Conservation (phyloP, 2,113 vertebrate genomes). For the Salvator merianae region DNA sequence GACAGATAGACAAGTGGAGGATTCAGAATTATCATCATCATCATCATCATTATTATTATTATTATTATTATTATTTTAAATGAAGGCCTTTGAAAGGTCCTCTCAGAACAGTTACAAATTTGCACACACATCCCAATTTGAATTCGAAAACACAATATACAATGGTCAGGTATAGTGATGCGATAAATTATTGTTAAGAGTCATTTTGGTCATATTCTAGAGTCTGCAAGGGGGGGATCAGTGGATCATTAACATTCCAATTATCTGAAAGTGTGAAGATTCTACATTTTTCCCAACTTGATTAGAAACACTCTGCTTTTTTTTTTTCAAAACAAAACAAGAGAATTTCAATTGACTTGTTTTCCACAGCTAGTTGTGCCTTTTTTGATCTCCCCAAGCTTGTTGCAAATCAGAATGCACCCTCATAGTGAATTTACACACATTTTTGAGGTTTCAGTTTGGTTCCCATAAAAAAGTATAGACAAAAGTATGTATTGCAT, state of each 20-base stretch:
- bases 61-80: neutral
- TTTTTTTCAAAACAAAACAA: no score
- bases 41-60: no score
- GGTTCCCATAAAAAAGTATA: no score
- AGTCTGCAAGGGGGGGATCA: no score
- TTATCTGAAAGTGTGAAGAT: neutral
- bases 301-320: neutral
- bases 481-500: no score
- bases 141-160: neutral
- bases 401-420: no score
- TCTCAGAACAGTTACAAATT: neutral
- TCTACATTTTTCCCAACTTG: neutral
- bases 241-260: neutral
- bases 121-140: neutral
- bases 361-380: no score
- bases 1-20: constrained; percentile 7
- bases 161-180: neutral
- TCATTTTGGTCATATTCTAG: neutral
- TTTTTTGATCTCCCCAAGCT: no score
- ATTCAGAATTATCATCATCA: no score
- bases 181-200: neutral
- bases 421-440: no score
- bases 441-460: no score
- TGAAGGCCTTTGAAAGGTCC: neutral
- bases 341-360: no score